Base-by-base conservation (phyloP, 1,140 invertebrate genomes). In the Lepidurus arcticus region DNA sequence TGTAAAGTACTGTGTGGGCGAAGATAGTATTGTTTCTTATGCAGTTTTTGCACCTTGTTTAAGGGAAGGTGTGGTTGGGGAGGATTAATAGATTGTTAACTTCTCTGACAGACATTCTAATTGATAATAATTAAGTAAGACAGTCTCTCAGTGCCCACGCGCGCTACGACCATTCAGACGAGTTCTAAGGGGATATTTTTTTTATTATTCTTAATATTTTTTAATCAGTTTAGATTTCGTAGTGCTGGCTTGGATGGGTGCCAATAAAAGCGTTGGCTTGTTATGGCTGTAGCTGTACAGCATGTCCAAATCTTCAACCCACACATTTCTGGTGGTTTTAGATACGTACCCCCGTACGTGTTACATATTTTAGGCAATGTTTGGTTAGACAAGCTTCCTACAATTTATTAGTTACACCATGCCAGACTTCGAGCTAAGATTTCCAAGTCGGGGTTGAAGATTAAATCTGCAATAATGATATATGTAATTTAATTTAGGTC, bases 231-330 rank as follows among this genome's bases (percentile, higher is more conserved):
- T 1, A 13, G 21, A 65, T 65, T 21, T 65, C 53, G 4, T 65
- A 5, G 9, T 10, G 16, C 21, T 13, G 21, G 53, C n/a, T 65
- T 65, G 53, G 53, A 21, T 21, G 21, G n/a, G 16, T 7, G 53
- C 53, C 53, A 65, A n/a, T n/a, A n/a, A n/a, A n/a, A 16, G 21
- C 16, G 16, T 65, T 13, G 53, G 53, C 34, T 34, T 65, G 16
- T 16, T 16, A 21, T 65, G 53, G 13, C 53, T 65, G 53, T 34
- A 13, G 13, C 53, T 65, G 53, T 34, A 13, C 0, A 65, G 13
- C 53, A n/a, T 65, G 53, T 65, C n/a, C 53, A 65, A 65, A 65
- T 65, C 21, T 16, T 21, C 53, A 65, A 65, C 53, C 53, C 13
- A 65, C 53, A 65, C 53, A 16, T 21, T 9, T 13, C 53, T 65